Evolutionary conservation across 2,113 vertebrate genomes (phyloP), one percentile per base, ranked within the genome.

Genomic region (Halichoerus grypus): DNA sequence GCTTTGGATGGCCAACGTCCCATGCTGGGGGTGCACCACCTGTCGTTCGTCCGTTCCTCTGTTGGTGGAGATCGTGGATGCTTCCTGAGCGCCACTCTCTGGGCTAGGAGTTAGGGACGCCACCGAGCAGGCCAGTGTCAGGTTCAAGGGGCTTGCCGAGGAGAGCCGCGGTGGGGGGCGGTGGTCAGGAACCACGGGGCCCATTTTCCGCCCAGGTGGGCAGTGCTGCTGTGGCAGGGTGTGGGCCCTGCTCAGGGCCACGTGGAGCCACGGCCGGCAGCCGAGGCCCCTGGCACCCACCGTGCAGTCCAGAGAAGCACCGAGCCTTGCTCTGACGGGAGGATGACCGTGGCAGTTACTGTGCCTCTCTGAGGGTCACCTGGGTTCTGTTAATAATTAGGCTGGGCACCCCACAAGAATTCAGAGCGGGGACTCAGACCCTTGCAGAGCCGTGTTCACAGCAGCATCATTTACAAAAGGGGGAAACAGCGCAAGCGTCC

Each of bases 11-110:
- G 49, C 5, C 5, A 5, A 4, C 1, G 1, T 3, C 55, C 53
- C 46, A 7, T 0, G 0, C 24, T 2, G 22, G 7, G 11, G 26
- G 1, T 0, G 5, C 3, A 2, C 22, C 21, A 4, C 5, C 0
- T 10, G 19, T 1, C 7, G 4, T 65, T 53, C 31, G 10, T 24
- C 31, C 0, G 0, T 19, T 26, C 39, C 0, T 24, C 33, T 3
- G 2, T 16, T 14, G 63, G 16, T 18, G 61, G 63, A 1, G 12
- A 8, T 39, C 36, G 28, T 42, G 7, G 55, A 0, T 53, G 1
- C 49, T 92, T 93, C 26, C 36, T 1, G 15, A 77, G 19, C 31
- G 57, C 67, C 36, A 2, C 39, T n/a, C 15, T 7, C 72, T 42
- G 57, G 77, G 10, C 6, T 18, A 11, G 65, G 49, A 19, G 24